Conservation (phyloP, 2,113 vertebrate species). For the Lycocorax pyrrhopterus region DNA sequence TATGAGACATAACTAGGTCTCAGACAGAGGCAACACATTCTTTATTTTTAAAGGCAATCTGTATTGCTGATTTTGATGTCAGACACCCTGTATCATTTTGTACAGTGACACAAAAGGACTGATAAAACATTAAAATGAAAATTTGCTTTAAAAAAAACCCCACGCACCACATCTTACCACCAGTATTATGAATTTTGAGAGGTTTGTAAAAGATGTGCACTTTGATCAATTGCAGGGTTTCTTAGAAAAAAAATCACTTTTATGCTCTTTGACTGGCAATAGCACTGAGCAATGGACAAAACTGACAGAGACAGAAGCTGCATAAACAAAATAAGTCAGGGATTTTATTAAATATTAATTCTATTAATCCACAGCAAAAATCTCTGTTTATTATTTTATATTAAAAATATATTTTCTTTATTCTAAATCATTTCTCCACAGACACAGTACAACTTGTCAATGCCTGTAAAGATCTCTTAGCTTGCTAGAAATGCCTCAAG, state of each 20-base stretch:
- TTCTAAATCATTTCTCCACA: slow-evolving; percentile 50
- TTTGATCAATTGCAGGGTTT: slow-evolving; percentile 49
- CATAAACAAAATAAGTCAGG: slow-evolving; percentile 52
- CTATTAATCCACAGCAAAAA: slow-evolving; percentile 48
- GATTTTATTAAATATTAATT: slow-evolving; percentile 66
- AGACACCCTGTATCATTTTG: slow-evolving; percentile 47
- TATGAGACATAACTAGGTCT: slow-evolving; percentile 51
- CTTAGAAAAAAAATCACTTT: slow-evolving; percentile 47
- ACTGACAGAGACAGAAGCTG: slow-evolving; percentile 25
- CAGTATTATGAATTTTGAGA: slow-evolving; percentile 59
- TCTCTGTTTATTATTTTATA: slow-evolving; percentile 41
- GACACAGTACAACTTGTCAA: slow-evolving; percentile 39
- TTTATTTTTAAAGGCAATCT: slow-evolving; percentile 57
- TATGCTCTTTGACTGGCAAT: slow-evolving; percentile 41
- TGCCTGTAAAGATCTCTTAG: slow-evolving; percentile 42
- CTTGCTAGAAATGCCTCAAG: slow-evolving; percentile 32
- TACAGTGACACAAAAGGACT: slow-evolving; percentile 33
- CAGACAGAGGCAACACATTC: slow-evolving; percentile 45
- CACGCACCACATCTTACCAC: background rate
- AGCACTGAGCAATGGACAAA: slow-evolving; percentile 35
- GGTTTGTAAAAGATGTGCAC: slow-evolving; percentile 28
- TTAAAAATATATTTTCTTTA: slow-evolving; percentile 60
- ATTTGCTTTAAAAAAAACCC: slow-evolving; percentile 23
- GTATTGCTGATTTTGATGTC: slow-evolving; percentile 60
- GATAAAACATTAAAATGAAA: slow-evolving; percentile 58